These are phyloP conservation scores for Austrolebias charrua DNA, from an alignment of 2,797 vertebrate species.

Conservation along the genomic window DNA sequence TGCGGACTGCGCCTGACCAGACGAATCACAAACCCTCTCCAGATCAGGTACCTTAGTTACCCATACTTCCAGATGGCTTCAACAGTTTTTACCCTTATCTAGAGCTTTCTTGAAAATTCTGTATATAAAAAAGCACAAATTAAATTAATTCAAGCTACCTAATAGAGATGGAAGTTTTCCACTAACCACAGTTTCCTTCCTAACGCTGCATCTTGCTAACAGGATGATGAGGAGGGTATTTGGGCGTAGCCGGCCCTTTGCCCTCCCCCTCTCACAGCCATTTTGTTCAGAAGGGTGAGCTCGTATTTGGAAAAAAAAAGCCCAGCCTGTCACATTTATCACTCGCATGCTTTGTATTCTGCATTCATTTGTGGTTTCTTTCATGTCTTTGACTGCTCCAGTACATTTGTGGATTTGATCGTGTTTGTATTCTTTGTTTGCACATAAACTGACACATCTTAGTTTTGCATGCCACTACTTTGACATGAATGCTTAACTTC, in stretches of 20 bases:
- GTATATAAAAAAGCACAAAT: not conserved
- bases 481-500: slow-evolving; percentile 5
- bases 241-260: slow-evolving; percentile 95
- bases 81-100: not conserved
- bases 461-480: slow-evolving; percentile 45
- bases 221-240: slow-evolving; percentile 99
- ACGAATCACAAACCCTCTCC: slow-evolving; percentile 97
- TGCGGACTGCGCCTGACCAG: slow-evolving; percentile 89
- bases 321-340: slow-evolving; percentile 44
- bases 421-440: slow-evolving; percentile 19
- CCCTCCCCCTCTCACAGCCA: slow-evolving; percentile 83
- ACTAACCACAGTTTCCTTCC: slow-evolving; percentile 93
- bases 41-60: slow-evolving; percentile 85
- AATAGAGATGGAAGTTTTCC: slow-evolving; percentile 24
- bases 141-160: not conserved
- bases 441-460: slow-evolving; percentile 26
- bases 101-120: slow-evolving; percentile 2
- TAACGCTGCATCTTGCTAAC: slow-evolving; percentile 90
- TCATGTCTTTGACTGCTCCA: slow-evolving; percentile 2
- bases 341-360: slow-evolving; percentile 56
- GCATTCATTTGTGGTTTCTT: slow-evolving; percentile 35
- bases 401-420: not conserved
- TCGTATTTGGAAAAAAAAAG: slow-evolving; percentile 58
- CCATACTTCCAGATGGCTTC: not conserved
- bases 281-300: slow-evolving; percentile 99